Evolutionary conservation across 2,888 invertebrate genomes (phyloP), one percentile per base, ranked within the genome.

Genomic region (Scaptomyza tumidula): DNA sequence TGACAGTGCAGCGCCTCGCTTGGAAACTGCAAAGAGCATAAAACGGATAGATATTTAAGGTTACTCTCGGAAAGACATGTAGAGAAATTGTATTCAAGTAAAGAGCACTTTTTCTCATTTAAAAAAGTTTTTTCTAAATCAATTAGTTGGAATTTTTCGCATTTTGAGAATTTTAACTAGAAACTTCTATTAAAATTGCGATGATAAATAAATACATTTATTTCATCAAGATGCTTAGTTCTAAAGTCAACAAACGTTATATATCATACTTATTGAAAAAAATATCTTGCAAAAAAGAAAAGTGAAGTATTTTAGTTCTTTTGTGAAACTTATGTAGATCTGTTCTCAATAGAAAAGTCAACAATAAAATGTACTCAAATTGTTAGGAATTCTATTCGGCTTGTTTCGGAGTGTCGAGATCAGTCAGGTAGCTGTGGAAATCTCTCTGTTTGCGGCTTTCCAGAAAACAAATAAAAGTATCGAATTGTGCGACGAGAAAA

Each of bases 1-100:
- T 0, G 92, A 92, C 10, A 91, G 86, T 6, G 88, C 72, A 10
- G 91, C 90, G 29, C 91, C 92, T 16, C 92, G 91, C 68, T 92
- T 92, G 2, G 91, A 91, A 64, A 92, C 92, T 92, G 71, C 43
- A 80, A 77, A 37, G 0, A 24, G 37, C 24, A 53, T 1, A 46
- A 31, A 9, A 62, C n/a, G 49, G 24, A n/a, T 43, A 19, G 29
- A 29, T 52, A 9, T 27, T 46, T 27, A 0, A 11, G 27, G 29
- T 29, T 46, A 46, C 29, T 29, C 5, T 29, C 7, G 29, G 29
- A 48, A 7, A 0, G 14, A 31, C 1, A 5, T 31, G 1, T 14
- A 2, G 2, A 7, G 1, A 0, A 29, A 14, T 14, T 4, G 11
- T 13, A 13, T 3, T 3, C 0, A 29, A 29, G 3, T 14, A 0